A percentile compares a stretch with the other conserved stretches of the same genome.
Conservation (phyloP, 2,888 invertebrate species). For the Neuroscelio doddi region DNA sequence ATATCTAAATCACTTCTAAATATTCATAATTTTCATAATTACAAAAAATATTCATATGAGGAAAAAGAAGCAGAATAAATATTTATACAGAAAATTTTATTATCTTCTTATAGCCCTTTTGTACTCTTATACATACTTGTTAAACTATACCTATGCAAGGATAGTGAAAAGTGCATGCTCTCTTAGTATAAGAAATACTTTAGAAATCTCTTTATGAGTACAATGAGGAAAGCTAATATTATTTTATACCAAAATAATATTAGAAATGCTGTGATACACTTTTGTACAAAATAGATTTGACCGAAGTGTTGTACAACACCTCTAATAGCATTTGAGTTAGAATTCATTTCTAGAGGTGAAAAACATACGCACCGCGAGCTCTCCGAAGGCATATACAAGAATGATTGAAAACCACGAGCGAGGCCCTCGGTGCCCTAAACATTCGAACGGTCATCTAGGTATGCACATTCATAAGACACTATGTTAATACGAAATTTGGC, state of each 20-base stretch:
- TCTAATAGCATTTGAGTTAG: conserved; percentile 33
- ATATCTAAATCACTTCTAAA: too few relatives aligned
- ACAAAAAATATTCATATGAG: too few relatives aligned
- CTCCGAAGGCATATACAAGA: conserved; percentile 31
- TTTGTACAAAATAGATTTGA: conserved; percentile 38
- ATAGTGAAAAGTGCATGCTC: conserved; percentile 42
- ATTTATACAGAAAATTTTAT: conserved; percentile 45
- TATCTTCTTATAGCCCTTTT: conserved; percentile 42
- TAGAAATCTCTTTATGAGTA: conserved; percentile 36
- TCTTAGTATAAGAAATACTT: conserved; percentile 46
- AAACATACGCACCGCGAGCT: conserved; percentile 16
- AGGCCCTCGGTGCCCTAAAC: conserved; percentile 2
- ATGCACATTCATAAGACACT: conserved; percentile 37
- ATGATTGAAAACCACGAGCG: conserved; percentile 11
- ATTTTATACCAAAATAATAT: conserved; percentile 29
- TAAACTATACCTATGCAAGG: conserved; percentile 35
- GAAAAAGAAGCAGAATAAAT: conserved; percentile 12
- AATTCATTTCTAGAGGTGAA: conserved; percentile 17
- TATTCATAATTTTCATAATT: too few relatives aligned
- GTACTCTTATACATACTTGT: conserved; percentile 43
- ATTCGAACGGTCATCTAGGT: conserved; percentile 1
- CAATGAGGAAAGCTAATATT: conserved; percentile 36
- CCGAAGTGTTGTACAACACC: conserved; percentile 20
- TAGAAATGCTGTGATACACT: conserved; percentile 28
- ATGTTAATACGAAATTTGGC: conserved; percentile 44